Base-by-base conservation (phyloP, 37 sponge, comb jelly and placozoan genomes). In the Mnemiopsis leidyi region DNA sequence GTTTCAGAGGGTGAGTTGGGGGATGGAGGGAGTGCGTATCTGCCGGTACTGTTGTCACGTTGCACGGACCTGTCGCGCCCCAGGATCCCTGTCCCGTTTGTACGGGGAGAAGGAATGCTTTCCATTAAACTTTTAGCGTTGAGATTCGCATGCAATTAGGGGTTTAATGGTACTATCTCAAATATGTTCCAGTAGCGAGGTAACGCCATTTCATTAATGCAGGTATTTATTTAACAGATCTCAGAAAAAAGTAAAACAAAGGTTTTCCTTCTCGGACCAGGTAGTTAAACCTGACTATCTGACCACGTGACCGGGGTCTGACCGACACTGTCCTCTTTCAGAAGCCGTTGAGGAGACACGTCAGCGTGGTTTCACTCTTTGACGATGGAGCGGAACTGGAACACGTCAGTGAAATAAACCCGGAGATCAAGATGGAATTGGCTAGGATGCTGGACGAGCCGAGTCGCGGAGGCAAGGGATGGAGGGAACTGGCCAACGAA, bases 361-460 rank as follows among this genome's bases (percentile, higher is more conserved):
- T 85, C 38, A 32, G 36, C 0, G 90, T 85, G 39, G 90, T 85
- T 13, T 85, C 90, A 85, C 32, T 85, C 13, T 85, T 28, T 33
- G 90, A 85, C 3, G 90, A 85, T 39, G 90, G 90, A 1, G 90
- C 90, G 0, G 90, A 85, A 33, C 35, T 85, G 61, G 90, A 85
- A 26, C 90, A 85, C 48, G 90, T 85, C 90, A 85, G 90, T 38
- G 90, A 85, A 26, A 23, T 85, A 9, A 85, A 40, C n/a, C 48
- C 61, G 2, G 40, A 23, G 28, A 37, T 85, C 0, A 85, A 85
- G 61, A 28, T 36, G 28, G 90, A 85, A 61, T 29, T 85, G 1
- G 90, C 90, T 5, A 38, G 48, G 29, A 38, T 85, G 90, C 90
- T 85, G 48, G 90, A 85, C 48, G 28, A 28, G 36, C 90, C 90